Conservation (phyloP, 2,888 invertebrate genomes). For the Gastracanthus pulcherrimus region DNA sequence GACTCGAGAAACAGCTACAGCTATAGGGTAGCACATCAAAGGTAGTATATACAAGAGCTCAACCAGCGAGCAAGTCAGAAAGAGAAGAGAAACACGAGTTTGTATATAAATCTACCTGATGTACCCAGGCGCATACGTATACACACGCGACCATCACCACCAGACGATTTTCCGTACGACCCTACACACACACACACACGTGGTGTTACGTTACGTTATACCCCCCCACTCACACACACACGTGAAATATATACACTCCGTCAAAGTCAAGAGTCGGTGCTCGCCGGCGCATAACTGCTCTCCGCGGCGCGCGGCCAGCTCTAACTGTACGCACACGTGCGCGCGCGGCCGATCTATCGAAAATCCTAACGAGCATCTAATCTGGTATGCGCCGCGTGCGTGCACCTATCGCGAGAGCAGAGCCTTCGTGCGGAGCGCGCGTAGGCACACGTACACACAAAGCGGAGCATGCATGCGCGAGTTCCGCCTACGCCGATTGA, state of each 20-base stretch:
- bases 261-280: constrained; percentile 48
- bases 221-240: not conserved
- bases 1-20: not conserved
- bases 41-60: no score
- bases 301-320: not conserved
- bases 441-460: no score
- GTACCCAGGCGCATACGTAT: not conserved
- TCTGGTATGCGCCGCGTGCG: constrained; percentile 53
- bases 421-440: constrained; percentile 32
- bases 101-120: not conserved
- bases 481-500: constrained; percentile 47
- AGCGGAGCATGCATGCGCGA: constrained; percentile 10
- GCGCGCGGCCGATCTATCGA: constrained; percentile 21
- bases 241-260: constrained; percentile 29
- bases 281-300: not conserved
- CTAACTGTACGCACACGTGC: constrained; percentile 14
- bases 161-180: constrained; percentile 12
- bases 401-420: constrained; percentile 57
- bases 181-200: not conserved
- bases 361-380: constrained; percentile 62
- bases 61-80: not conserved
- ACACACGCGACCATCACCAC: constrained; percentile 46
- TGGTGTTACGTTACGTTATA: not conserved
- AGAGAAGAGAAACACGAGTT: not conserved
- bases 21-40: constrained; percentile 27